These are phyloP conservation scores for Gallinago solitaria DNA, from an alignment of 2,797 vertebrate genomes.

Conservation along the genomic window DNA sequence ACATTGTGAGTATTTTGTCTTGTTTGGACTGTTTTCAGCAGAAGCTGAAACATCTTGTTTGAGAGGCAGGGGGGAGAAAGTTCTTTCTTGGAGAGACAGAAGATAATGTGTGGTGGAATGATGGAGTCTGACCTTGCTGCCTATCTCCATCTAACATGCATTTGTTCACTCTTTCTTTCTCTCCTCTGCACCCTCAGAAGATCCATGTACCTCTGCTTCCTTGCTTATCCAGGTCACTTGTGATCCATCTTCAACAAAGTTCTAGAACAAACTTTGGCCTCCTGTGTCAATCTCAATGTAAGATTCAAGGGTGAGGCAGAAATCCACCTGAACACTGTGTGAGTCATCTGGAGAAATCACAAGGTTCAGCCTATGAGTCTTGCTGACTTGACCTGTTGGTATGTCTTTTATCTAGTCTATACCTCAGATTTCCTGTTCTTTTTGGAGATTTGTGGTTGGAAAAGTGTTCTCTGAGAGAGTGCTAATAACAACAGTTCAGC, in stretches of 20 bases:
- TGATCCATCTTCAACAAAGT: not conserved
- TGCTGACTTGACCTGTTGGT: not conserved
- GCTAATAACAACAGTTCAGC: not conserved
- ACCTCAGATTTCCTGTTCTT: not conserved
- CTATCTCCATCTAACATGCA: not conserved
- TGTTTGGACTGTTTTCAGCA: not conserved
- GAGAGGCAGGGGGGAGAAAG: not conserved
- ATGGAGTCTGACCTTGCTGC: not conserved
- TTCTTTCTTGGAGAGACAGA: not conserved
- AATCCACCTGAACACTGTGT: not conserved
- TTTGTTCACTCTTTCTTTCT: not conserved
- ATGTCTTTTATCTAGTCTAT: not conserved
- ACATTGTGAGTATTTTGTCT: not conserved
- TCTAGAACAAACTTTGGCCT: not conserved
- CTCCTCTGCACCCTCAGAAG: not conserved
- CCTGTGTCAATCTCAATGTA: not conserved
- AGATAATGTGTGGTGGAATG: not conserved
- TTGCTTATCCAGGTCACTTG: not conserved
- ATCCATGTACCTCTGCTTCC: not conserved
- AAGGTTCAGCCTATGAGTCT: not conserved
- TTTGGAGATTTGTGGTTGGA: not conserved
- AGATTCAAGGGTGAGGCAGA: not conserved
- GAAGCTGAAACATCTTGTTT: not conserved
- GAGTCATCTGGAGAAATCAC: not conserved
- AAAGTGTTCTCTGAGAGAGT: not conserved